These are phyloP conservation scores for Drosophila sulfurigaster DNA, from an alignment of 1,140 invertebrate genomes.

Conservation along the genomic window DNA sequence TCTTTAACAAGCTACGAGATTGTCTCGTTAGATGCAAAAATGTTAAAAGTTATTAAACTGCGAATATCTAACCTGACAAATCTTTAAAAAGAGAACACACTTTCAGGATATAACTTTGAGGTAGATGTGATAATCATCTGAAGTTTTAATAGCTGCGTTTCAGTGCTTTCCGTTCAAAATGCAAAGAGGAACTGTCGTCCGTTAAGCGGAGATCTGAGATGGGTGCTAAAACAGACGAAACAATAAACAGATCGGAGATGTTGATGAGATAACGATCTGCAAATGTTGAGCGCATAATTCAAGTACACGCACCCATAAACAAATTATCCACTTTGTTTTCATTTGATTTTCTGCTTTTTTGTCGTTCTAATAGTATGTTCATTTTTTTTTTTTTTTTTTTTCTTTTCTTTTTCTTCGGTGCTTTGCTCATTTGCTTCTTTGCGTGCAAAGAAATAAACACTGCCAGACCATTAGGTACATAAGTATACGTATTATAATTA, in stretches of 20 bases:
- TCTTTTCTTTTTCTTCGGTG: not conserved
- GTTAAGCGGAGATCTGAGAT: not conserved
- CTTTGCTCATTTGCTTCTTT: conserved; percentile 22
- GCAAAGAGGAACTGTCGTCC: not conserved
- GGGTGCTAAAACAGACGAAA: not conserved
- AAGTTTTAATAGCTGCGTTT: conserved; percentile 4
- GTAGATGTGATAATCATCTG: not conserved
- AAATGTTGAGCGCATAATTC: conserved; percentile 26
- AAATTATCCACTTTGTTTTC: conserved; percentile 31
- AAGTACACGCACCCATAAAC: conserved; percentile 37
- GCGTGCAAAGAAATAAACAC: conserved; percentile 52
- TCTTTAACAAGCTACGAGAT: too few relatives aligned
- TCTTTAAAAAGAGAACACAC: not conserved
- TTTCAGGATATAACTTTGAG: not conserved
- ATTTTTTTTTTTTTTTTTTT: conserved; percentile 6
- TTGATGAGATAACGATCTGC: conserved; percentile 35
- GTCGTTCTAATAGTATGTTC: not conserved
- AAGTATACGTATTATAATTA: conserved; percentile 59
- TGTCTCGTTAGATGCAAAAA: too few relatives aligned
- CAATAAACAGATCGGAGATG: conserved; percentile 12
- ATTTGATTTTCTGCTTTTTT: not conserved
- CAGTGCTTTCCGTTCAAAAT: not conserved
- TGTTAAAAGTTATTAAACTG: not conserved
- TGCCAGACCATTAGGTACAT: conserved; percentile 43
- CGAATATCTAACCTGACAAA: not conserved